These are phyloP conservation scores for Elachura formosa DNA, from an alignment of 2,113 vertebrate genomes.

Conservation along the genomic window DNA sequence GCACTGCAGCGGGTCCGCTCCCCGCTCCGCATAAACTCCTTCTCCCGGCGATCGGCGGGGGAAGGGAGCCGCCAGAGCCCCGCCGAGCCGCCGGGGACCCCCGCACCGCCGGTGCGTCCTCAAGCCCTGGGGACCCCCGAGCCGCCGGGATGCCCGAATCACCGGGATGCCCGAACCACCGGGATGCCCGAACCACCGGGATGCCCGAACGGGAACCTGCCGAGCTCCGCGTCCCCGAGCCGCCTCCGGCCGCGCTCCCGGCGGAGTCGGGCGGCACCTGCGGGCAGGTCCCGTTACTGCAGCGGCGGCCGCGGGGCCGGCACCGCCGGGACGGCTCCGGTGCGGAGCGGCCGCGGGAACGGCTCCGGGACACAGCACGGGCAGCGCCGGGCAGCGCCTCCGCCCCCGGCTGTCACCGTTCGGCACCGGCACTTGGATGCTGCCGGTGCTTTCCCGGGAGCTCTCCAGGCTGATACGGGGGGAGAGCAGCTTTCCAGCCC, in stretches of 20 bases:
- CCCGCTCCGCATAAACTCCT: background rate
- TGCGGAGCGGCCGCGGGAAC: background rate
- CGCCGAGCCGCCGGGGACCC: background rate
- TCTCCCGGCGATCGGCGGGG: background rate
- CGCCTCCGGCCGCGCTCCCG: slow-evolving; percentile 15
- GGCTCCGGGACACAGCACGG: background rate
- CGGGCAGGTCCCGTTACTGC: slow-evolving; percentile 33
- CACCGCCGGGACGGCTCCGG: background rate
- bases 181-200: too few species aligned
- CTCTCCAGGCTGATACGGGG: background rate
- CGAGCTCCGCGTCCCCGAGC: background rate
- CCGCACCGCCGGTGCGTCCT: background rate
- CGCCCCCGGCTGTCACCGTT: background rate
- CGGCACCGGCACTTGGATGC: background rate
- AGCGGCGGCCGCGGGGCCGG: background rate
- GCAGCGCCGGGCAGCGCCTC: background rate
- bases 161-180: too few species aligned
- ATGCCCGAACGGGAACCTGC: too few species aligned
- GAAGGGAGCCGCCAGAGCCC: background rate
- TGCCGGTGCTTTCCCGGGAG: background rate
- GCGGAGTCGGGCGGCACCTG: slow-evolving; percentile 64
- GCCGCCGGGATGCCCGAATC: too few species aligned
- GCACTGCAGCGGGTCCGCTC: background rate
- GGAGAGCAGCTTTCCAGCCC: background rate
- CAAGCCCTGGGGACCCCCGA: too few species aligned